Percentiles rank a stretch among this genome's conserved stretches.
Evolutionary conservation across 2,888 invertebrate species (phyloP).

Genomic region (Lydus trimaculatus): DNA sequence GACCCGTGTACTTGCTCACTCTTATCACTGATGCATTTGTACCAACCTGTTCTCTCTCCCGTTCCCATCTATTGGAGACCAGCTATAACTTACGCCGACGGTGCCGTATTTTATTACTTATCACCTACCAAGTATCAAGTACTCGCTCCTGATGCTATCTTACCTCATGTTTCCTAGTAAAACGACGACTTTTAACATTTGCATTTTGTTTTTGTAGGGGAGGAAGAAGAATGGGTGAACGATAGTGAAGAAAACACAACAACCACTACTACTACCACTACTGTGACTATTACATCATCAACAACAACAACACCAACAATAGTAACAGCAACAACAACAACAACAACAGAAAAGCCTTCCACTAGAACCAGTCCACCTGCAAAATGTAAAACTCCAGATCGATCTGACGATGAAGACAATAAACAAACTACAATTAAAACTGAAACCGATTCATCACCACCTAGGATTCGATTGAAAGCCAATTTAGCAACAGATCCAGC

Average conservation of each 20-base stretch:
- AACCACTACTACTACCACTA: slow-evolving; percentile 31
- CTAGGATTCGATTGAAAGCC: slow-evolving; percentile 78
- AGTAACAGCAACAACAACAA: slow-evolving; percentile 37
- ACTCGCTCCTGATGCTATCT: slow-evolving; percentile 46
- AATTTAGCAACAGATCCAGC: slow-evolving; percentile 86
- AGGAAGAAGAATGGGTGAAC: slow-evolving; percentile 70
- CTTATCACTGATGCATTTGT: slow-evolving; percentile 59
- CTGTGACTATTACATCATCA: slow-evolving; percentile 29
- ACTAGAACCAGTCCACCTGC: slow-evolving; percentile 44
- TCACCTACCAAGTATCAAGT: slow-evolving; percentile 46
- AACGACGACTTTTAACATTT: slow-evolving; percentile 37
- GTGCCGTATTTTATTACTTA: slow-evolving; percentile 50
- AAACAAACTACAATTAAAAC: slow-evolving; percentile 48
- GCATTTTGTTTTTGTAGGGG: slow-evolving; percentile 66
- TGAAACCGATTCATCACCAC: slow-evolving; percentile 56
- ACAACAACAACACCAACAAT: slow-evolving; percentile 48
- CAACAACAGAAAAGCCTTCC: slow-evolving; percentile 21
- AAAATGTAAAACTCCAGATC: slow-evolving; percentile 64
- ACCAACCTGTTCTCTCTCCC: slow-evolving; percentile 48
- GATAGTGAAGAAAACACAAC: slow-evolving; percentile 65
- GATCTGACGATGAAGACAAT: slow-evolving; percentile 39
- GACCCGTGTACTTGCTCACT: slow-evolving; percentile 57
- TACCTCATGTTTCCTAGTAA: slow-evolving; percentile 45
- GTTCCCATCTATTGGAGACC: slow-evolving; percentile 44
- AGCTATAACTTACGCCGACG: slow-evolving; percentile 44